Percentiles rank a stretch among this genome's conserved stretches.
Evolutionary conservation across 2,797 vertebrate species (phyloP).

Genomic region (Sebastiscus albofasciatus): DNA sequence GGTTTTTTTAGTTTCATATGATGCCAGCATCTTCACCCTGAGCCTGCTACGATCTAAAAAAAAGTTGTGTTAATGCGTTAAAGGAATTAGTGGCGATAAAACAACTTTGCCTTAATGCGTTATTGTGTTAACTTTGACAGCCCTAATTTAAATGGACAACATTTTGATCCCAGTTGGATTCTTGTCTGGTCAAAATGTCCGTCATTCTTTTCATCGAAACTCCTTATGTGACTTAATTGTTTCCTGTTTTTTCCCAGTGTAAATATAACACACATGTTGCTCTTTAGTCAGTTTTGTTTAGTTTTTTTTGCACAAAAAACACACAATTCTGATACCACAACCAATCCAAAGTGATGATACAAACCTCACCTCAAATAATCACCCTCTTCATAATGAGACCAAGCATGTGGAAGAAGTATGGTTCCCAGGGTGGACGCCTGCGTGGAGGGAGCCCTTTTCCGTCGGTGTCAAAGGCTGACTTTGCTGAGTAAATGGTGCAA

Average conservation of each 20-base stretch:
- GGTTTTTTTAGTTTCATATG: too few relatives aligned
- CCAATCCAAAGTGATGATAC: neutral
- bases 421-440: constrained; percentile 64
- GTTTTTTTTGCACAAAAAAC: neutral
- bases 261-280: neutral
- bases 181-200: neutral
- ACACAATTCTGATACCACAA: neutral
- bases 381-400: constrained; percentile 19
- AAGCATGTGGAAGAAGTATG: constrained; percentile 41
- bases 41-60: too few relatives aligned
- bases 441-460: constrained; percentile 35
- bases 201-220: neutral
- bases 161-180: neutral
- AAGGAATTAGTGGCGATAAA: too few relatives aligned
- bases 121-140: too few relatives aligned
- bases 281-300: neutral
- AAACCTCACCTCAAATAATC: neutral
- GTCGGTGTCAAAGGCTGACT: constrained; percentile 71
- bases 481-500: constrained; percentile 80
- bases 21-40: too few relatives aligned
- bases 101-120: too few relatives aligned
- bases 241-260: neutral
- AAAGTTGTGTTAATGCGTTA: too few relatives aligned
- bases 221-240: neutral
- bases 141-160: neutral